Percentiles rank a stretch among this genome's conserved stretches.
Evolutionary conservation across 2,797 vertebrate genomes (phyloP).

Genomic region (Erpetoichthys calabaricus): DNA sequence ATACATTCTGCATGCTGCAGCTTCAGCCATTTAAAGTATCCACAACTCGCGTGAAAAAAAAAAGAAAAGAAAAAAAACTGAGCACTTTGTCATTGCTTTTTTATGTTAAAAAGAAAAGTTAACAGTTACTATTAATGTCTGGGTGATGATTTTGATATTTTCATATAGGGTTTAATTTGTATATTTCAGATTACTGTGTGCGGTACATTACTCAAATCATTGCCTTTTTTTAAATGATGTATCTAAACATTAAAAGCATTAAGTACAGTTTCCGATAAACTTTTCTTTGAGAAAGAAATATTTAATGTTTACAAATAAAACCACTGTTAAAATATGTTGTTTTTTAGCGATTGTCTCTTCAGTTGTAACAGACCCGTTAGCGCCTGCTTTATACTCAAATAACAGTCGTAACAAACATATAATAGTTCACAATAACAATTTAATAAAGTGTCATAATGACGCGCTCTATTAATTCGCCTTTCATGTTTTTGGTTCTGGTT

Average conservation of each 20-base stretch:
- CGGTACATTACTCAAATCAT: constrained; percentile 49
- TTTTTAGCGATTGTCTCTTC: constrained; percentile 32
- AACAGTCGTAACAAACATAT: no score
- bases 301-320: constrained; percentile 99
- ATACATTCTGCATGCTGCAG: constrained; percentile 93
- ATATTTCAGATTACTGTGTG: constrained; percentile 48
- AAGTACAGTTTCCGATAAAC: constrained; percentile 57
- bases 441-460: no score
- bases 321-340: constrained; percentile 42
- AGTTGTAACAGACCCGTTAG: not conserved
- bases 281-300: constrained; percentile 86
- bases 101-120: constrained; percentile 62
- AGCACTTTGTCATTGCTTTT: constrained; percentile 75
- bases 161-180: constrained; percentile 64
- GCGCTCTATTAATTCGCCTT: no score
- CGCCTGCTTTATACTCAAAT: no score
- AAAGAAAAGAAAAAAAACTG: constrained; percentile 38
- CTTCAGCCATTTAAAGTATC: constrained; percentile 75
- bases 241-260: constrained; percentile 62
- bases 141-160: constrained; percentile 60
- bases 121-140: constrained; percentile 60
- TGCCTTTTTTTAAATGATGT: constrained; percentile 69
- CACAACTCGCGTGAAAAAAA: constrained; percentile 56
- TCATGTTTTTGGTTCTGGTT: no score
- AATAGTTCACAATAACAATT: no score